These are phyloP conservation scores for Montifringilla adamsi DNA, from an alignment of 2,113 vertebrate species.

Conservation along the genomic window DNA sequence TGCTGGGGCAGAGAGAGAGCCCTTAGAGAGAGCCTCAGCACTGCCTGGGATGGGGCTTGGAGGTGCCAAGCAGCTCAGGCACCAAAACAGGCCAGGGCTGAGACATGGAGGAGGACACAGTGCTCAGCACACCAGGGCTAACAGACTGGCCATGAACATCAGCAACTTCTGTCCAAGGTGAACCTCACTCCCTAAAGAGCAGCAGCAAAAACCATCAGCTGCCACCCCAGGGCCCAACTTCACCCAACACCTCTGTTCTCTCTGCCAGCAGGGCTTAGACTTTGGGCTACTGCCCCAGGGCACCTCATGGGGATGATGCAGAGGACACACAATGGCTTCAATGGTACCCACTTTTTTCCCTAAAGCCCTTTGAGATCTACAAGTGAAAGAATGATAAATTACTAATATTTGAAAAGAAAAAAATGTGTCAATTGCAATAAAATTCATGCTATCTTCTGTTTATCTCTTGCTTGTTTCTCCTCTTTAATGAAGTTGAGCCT, in stretches of 20 bases:
- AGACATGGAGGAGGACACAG: background rate
- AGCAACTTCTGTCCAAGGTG: background rate
- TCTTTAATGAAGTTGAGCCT: background rate
- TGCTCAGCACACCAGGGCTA: background rate
- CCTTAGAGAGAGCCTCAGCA: background rate
- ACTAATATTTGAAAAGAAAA: background rate
- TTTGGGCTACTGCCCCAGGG: background rate
- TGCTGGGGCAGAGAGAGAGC: background rate
- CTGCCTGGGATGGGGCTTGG: background rate
- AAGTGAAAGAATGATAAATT: background rate
- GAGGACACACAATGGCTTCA: accelerated
- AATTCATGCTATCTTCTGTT: background rate
- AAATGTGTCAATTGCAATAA: background rate
- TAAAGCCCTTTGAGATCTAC: background rate
- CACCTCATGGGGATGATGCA: background rate
- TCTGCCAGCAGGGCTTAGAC: background rate
- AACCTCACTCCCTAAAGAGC: background rate
- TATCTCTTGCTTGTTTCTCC: background rate
- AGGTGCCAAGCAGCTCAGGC: background rate
- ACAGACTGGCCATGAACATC: accelerated
- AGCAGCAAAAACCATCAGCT: background rate
- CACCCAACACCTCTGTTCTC: background rate
- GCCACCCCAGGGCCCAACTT: background rate
- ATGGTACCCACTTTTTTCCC: background rate
- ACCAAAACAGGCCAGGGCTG: background rate